phyloP scores from a whole-genome alignment of 2,113 vertebrate species.

The Prolemur simus region DNA sequence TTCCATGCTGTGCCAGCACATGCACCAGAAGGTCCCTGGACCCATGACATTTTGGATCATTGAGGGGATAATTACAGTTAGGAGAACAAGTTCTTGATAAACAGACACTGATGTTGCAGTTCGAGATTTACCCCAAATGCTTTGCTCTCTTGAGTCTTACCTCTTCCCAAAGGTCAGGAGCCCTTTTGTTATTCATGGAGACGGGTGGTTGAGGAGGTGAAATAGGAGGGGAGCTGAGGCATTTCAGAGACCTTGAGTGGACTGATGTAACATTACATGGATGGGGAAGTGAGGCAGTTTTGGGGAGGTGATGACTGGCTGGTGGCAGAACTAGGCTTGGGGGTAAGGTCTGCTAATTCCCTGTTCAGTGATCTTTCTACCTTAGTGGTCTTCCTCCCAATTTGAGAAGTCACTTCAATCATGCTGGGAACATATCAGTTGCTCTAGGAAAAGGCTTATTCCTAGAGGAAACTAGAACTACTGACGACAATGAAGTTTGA shows the following conservation, averaged over 20 bases:
- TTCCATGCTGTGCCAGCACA: neutral
- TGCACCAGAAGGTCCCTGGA: neutral
- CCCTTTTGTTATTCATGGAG: neutral
- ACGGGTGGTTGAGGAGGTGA: neutral
- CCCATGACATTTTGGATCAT: neutral
- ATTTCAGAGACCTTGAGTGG: neutral
- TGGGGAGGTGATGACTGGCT: neutral
- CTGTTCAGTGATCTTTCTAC: neutral
- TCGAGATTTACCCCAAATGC: neutral
- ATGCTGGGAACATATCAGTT: neutral
- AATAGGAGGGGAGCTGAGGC: neutral
- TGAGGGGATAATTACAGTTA: neutral
- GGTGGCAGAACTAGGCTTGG: neutral
- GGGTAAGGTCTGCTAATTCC: neutral
- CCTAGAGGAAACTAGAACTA: constrained; percentile 51
- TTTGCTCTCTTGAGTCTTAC: neutral
- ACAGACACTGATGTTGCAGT: neutral
- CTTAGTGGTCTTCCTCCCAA: neutral
- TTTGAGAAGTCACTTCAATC: constrained; percentile 17
- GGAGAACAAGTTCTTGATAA: neutral
- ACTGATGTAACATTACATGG: neutral
- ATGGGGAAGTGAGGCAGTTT: neutral
- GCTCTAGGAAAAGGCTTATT: constrained; percentile 25
- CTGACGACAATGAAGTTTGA: neutral
- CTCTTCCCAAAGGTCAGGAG: neutral